Base-by-base conservation (phyloP, 2,113 vertebrate genomes). In the Muntiacus muntjak region DNA sequence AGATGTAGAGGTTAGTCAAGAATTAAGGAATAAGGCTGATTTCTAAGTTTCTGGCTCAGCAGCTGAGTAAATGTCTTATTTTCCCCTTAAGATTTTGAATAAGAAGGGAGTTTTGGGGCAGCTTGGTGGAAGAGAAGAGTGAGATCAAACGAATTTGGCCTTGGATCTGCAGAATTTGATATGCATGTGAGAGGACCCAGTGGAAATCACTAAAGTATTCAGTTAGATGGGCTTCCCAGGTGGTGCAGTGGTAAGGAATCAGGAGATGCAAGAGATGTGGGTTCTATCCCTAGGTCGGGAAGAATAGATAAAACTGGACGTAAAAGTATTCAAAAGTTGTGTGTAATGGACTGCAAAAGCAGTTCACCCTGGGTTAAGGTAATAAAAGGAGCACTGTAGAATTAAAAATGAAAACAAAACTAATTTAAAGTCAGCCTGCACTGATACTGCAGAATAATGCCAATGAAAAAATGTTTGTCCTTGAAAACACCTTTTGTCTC, bases 341-440 rank as follows among this genome's bases (percentile, higher is more conserved):
- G 0, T 36, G 74, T 1, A 30, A n/a, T 47, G 45, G 47, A 28
- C 64, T 47, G 3, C 28, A 55, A 30, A 15, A n/a, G 8, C 81
- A 71, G 19, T 57, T 16, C 54, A 71, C 23, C 21, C 52, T 83
- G 89, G 67, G 45, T 47, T 19, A 54, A 52, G 23, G 36, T 36
- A 83, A 30, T 76, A 64, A 83, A 88, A 84, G 19, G 1, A 3
- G 0, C 1, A 36, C 7, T 54, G 7, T 17, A 57, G 33, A 81
- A 87, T 82, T 93, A 36, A 94, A 94, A 91, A 60, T 71, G 28
- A 74, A 91, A 91, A n/a, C 21, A 74, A 60, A 96, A 71, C 50
- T 52, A 62, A 62, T 33, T 91, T 78, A 85, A 64, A 91, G 23
- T 94, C n/a, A 74, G 1, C 43, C n/a, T 87, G 52, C 8, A 11